phyloP scores from a whole-genome alignment of 2,888 invertebrate genomes.

The Dolichomitus sp. region DNA sequence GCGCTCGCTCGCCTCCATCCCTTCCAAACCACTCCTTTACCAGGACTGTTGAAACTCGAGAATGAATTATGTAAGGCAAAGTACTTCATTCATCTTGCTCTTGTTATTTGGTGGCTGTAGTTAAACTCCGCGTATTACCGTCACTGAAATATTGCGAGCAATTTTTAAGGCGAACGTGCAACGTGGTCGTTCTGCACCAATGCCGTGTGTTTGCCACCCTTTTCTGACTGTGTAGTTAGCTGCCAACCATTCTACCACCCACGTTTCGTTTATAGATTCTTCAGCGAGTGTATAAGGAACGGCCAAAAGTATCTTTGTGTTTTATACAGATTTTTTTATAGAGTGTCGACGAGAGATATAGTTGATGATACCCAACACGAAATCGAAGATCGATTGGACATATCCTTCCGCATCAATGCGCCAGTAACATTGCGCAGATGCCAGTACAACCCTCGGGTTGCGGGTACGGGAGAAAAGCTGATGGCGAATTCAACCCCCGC shows the following conservation, averaged over 20 bases:
- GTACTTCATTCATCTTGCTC: conserved; percentile 84
- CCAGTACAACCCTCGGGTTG: conserved; percentile 29
- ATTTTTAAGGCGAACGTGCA: conserved; percentile 81
- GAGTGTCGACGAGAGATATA: not conserved
- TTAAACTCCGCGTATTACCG: conserved; percentile 81
- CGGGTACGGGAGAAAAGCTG: conserved; percentile 6
- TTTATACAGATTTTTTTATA: conserved; percentile 22
- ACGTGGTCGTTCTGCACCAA: conserved; percentile 27
- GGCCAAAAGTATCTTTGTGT: conserved; percentile 8
- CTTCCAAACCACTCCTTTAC: conserved; percentile 45
- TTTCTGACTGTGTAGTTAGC: not conserved
- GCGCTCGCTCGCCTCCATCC: conserved; percentile 43
- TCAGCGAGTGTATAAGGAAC: conserved; percentile 11
- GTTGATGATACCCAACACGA: conserved; percentile 20
- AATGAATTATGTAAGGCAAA: conserved; percentile 83
- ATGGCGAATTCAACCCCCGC: conserved; percentile 44
- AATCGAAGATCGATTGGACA: conserved; percentile 64
- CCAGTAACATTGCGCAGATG: conserved; percentile 61
- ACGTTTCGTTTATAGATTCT: conserved; percentile 3
- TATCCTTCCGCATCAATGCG: conserved; percentile 48
- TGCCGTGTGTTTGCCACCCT: conserved; percentile 26
- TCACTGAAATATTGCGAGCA: conserved; percentile 80
- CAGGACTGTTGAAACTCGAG: conserved; percentile 74
- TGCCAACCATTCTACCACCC: not conserved
- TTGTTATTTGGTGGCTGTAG: conserved; percentile 82